Percentiles rank a stretch among this genome's conserved stretches.
Conservation (phyloP, 2,888 invertebrate species). For the Physocephala rufipes region DNA sequence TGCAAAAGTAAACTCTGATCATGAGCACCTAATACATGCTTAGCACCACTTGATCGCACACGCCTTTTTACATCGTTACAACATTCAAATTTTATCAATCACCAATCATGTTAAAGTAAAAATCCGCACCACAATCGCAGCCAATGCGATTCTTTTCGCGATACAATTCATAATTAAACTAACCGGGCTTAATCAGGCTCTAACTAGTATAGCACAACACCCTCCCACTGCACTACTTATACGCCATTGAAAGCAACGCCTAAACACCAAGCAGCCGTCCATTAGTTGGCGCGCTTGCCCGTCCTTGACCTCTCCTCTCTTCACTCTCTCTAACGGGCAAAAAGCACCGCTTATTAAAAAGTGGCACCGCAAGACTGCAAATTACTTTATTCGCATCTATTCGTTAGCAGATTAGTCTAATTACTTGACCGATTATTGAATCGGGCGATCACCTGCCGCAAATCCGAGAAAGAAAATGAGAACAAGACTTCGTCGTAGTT, state of each 20-base stretch:
- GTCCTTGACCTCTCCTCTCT: too few species aligned
- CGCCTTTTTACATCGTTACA: too few species aligned
- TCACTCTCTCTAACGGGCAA: background rate
- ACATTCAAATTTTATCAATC: too few species aligned
- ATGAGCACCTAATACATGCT: conserved; percentile 3
- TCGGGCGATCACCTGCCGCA: background rate
- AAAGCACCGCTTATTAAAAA: background rate
- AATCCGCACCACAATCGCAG: background rate
- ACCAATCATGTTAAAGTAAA: too few species aligned
- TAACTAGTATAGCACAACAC: conserved; percentile 5
- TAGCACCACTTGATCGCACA: background rate
- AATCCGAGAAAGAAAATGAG: conserved; percentile 1
- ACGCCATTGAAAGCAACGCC: background rate
- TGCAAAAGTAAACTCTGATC: background rate
- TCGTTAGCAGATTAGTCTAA: background rate
- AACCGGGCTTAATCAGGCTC: background rate
- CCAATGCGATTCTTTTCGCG: background rate
- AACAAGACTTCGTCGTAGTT: conserved; percentile 16
- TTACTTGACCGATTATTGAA: background rate
- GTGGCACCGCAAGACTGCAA: conserved; percentile 24
- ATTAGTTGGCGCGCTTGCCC: background rate
- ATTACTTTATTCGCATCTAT: conserved; percentile 16
- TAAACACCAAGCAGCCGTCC: conserved; percentile 5
- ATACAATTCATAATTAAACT: background rate
- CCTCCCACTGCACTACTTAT: conserved; percentile 4